Conservation (phyloP, 2,888 invertebrate species). For the Meiosimyza platycephala region DNA sequence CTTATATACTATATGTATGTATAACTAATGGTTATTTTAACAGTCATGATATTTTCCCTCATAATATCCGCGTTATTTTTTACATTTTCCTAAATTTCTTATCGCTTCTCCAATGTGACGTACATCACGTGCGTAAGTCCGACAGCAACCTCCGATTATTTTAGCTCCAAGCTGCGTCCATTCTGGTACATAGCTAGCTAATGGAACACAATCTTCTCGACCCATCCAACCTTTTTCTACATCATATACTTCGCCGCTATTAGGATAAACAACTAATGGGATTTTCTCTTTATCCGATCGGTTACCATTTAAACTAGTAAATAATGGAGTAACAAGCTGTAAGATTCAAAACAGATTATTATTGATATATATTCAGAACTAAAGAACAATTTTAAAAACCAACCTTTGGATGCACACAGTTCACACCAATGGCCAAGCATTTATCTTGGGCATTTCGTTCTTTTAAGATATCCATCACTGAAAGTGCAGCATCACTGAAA, state of each 20-base stretch:
- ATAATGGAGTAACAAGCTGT: constrained; percentile 72
- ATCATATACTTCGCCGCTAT: constrained; percentile 76
- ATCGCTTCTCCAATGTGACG: constrained; percentile 73
- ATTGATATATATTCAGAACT: not conserved
- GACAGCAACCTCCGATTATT: constrained; percentile 93
- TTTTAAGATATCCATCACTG: constrained; percentile 73
- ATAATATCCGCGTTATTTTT: constrained; percentile 38
- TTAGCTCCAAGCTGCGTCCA: constrained; percentile 86
- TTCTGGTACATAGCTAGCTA: constrained; percentile 78
- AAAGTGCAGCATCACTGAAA: constrained; percentile 78
- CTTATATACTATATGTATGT: too few relatives aligned
- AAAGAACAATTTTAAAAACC: not conserved
- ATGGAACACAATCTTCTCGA: constrained; percentile 76
- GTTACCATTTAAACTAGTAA: constrained; percentile 71
- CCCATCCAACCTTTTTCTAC: constrained; percentile 73
- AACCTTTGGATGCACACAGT: constrained; percentile 80
- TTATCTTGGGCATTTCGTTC: constrained; percentile 74
- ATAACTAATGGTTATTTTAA: not conserved
- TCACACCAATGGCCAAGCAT: constrained; percentile 88
- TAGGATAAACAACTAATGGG: constrained; percentile 90
- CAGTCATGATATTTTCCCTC: not conserved
- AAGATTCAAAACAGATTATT: constrained; percentile 7
- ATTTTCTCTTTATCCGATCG: constrained; percentile 68
- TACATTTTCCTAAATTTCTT: constrained; percentile 50
- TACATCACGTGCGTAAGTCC: constrained; percentile 86